These are phyloP conservation scores for Catocala sponsa DNA, from an alignment of 2,888 invertebrate genomes.

Conservation along the genomic window DNA sequence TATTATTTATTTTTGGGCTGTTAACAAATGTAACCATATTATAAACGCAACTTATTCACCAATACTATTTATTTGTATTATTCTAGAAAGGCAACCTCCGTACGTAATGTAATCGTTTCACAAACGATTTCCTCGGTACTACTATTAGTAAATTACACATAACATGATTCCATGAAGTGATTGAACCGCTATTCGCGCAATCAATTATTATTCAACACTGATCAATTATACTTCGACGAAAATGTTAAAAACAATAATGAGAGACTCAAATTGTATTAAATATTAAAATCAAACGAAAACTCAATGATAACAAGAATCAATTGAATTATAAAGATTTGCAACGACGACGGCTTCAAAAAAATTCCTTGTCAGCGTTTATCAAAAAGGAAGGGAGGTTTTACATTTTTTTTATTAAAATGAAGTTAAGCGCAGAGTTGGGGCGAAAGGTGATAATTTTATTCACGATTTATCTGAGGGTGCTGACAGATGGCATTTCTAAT, in stretches of 20 bases:
- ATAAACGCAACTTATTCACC: no score
- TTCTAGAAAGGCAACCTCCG: no score
- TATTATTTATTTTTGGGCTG: no score
- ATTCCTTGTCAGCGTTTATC: conserved; percentile 54
- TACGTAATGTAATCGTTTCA: no score
- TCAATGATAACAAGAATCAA: conserved; percentile 57
- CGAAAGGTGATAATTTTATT: conserved; percentile 82
- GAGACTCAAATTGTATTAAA: conserved; percentile 11
- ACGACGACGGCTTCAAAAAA: conserved; percentile 48
- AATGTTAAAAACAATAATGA: background rate
- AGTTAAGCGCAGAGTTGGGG: conserved; percentile 76
- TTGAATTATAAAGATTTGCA: conserved; percentile 64
- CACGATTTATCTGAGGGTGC: conserved; percentile 60
- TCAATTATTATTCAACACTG: no score
- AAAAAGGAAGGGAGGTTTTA: conserved; percentile 66
- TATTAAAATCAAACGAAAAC: conserved; percentile 33
- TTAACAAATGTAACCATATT: no score
- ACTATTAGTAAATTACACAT: no score
- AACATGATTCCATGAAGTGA: no score
- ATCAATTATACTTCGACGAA: background rate
- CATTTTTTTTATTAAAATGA: conserved; percentile 80
- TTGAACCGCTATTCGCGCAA: no score
- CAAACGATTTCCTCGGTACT: no score
- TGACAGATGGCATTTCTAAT: conserved; percentile 51
- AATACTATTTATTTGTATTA: no score